Evolutionary conservation across 53 echinoderm and acorn worm species (phyloP), one percentile per base, ranked within the genome.

Genomic region (Patiria pectinifera): DNA sequence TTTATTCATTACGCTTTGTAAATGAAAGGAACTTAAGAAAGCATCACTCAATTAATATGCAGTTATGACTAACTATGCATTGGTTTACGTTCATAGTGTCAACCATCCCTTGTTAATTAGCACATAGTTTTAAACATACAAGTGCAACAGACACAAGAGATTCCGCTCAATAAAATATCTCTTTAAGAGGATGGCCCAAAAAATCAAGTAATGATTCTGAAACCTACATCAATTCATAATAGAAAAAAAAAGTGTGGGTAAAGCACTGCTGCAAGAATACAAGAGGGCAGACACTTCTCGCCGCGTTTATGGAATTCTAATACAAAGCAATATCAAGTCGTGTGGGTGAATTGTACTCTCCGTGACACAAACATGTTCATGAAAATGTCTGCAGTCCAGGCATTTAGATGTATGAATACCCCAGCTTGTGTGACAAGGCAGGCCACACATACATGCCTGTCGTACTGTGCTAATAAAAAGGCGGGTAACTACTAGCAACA

Each of bases 381-480:
- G 74, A 74, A 74, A 74, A 74, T 79, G 80, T 46, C 45, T 16
- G 80, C 80, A 79, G 45, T 79, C 14, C 46, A 7, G 79, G 59
- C 53, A 82, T 82, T 82, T 44, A 84, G 84, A 84, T 15, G 66
- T 82, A 53, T 84, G 84, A 62, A 62, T 63, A 47, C 22, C 90
- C 71, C 81, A 80, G 47, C 90, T 45, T 21, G 62, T 78, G 79
- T 89, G 90, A 90, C 90, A 69, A 90, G 80, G 90, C 80, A 19
- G 59, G 58, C n/a, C 59, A 5, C 82, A 69, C 74, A 74, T 16
- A 60, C 62, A 88, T 90, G 80, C 81, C 90, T 90, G 79, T 89
- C 89, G 63, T 78, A 78, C 89, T 62, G 70, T 80, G 90, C 90
- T 90, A 90, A 80, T 81, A 81, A 80, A 90, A 89, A 22, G 78